Percentiles rank a stretch among this genome's conserved stretches.
Conservation (phyloP, 2,113 vertebrate species). For the Atractosteus spatula region DNA sequence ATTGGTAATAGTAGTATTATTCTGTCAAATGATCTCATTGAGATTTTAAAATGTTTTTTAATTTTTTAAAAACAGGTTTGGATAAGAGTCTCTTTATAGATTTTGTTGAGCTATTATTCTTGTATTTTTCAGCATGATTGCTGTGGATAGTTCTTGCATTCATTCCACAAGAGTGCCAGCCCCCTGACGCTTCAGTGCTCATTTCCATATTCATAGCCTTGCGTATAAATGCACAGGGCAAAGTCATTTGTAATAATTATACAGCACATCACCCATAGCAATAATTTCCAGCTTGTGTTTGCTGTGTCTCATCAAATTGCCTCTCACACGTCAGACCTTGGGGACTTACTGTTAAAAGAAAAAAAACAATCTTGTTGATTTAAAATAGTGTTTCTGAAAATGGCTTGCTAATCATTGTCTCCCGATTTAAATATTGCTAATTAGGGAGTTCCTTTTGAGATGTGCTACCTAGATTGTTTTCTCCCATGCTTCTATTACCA, state of each 20-base stretch:
- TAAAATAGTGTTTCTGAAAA: not conserved
- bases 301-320: constrained; percentile 12
- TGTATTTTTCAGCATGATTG: not conserved
- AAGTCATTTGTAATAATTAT: constrained; percentile 15
- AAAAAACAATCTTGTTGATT: not conserved
- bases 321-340: constrained; percentile 26
- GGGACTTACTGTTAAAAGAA: not conserved
- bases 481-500: too few relatives aligned
- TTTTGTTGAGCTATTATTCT: not conserved
- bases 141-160: not conserved
- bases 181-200: not conserved
- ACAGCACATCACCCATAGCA: not conserved
- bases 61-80: not conserved
- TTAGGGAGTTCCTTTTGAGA: too few relatives aligned
- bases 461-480: too few relatives aligned
- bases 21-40: too few relatives aligned
- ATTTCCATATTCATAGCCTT: constrained; percentile 17
- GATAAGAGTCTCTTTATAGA: not conserved
- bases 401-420: not conserved
- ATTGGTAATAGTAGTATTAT: too few relatives aligned
- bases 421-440: too few relatives aligned
- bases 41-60: too few relatives aligned
- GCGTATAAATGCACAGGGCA: not conserved
- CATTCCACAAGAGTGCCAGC: not conserved
- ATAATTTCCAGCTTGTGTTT: constrained; percentile 15